Evolutionary conservation across 2,113 vertebrate species (phyloP).

Genomic region (Lophius piscatorius): DNA sequence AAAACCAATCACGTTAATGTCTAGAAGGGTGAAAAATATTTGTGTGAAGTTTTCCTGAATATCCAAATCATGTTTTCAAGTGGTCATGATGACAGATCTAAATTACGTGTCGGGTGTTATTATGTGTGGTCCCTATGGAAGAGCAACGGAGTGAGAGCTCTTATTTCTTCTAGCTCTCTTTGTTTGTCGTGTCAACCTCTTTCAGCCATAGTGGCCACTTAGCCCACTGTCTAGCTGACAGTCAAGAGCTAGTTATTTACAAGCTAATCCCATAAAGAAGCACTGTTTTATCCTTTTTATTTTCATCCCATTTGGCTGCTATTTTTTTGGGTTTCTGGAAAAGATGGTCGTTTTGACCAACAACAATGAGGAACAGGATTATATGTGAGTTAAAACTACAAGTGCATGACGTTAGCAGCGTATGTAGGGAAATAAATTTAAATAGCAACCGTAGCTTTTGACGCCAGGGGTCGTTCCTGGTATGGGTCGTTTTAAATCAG

Average conservation of each 20-base stretch:
- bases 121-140: no score
- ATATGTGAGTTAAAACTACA: constrained; percentile 77
- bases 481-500: no score
- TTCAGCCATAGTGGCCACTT: background rate
- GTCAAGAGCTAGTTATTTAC: background rate
- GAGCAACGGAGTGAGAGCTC: constrained; percentile 49
- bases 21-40: no score
- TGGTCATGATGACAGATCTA: no score
- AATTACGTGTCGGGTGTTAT: no score
- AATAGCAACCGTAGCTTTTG: background rate
- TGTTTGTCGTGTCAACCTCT: background rate
- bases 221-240: background rate
- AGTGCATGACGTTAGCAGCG: background rate
- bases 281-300: background rate
- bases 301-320: background rate
- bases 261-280: background rate
- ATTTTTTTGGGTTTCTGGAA: constrained; percentile 3
- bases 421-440: constrained; percentile 2
- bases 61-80: no score
- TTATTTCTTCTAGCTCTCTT: background rate
- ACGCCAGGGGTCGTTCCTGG: background rate
- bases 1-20: no score
- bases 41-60: no score
- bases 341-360: constrained; percentile 82
- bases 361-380: constrained; percentile 76